A percentile compares a stretch with the other conserved stretches of the same genome.
These are phyloP conservation scores for Gnathonemus echidnorhynchus DNA, from an alignment of 2,113 vertebrate genomes.

Conservation along the genomic window DNA sequence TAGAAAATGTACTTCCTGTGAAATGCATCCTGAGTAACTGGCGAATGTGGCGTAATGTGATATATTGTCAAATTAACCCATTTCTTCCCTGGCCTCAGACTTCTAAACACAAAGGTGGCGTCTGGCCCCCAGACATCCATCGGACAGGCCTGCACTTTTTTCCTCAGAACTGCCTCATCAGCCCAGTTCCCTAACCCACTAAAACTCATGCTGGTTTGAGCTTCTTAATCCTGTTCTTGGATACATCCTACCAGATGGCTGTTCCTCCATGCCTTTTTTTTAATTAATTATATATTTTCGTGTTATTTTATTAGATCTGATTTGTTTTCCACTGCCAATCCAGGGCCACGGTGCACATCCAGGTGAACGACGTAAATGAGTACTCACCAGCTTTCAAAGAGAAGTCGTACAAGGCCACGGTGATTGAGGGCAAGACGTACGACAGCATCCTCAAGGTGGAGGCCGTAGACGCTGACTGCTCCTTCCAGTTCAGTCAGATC, in stretches of 20 bases:
- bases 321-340: neutral
- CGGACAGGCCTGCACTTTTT: neutral
- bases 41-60: neutral
- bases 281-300: neutral
- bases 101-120: neutral
- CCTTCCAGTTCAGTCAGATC: conserved; percentile 97
- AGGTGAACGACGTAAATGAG: conserved; percentile 93
- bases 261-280: neutral
- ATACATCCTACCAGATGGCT: neutral
- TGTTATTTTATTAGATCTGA: neutral
- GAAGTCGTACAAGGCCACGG: conserved; percentile 88
- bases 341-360: conserved; percentile 93
- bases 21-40: neutral
- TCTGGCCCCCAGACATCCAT: neutral
- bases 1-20: neutral
- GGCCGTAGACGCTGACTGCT: conserved; percentile 90
- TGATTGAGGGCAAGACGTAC: conserved; percentile 74
- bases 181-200: neutral
- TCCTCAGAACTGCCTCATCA: neutral
- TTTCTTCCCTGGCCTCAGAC: neutral
- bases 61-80: neutral
- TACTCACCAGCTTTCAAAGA: conserved; percentile 91
- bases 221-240: neutral
- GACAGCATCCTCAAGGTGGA: conserved; percentile 85
- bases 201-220: neutral